Evolutionary conservation across 2,113 vertebrate species (phyloP).

Genomic region (Sus scrofa): DNA sequence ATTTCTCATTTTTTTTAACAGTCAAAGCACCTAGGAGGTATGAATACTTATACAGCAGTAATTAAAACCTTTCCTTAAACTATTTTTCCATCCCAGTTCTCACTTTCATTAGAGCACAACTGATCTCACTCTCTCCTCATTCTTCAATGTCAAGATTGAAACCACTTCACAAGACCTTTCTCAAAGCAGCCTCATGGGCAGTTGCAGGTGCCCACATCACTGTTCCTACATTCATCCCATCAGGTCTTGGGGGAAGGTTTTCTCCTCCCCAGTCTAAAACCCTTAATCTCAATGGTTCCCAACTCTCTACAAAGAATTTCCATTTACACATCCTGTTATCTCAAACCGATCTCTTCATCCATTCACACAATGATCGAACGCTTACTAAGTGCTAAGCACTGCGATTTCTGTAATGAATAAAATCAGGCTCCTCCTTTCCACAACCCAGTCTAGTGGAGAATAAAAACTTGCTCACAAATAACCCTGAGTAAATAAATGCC

Average conservation of each 20-base stretch:
- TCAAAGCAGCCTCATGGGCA: not conserved
- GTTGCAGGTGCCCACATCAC: not conserved
- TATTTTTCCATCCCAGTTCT: conserved; percentile 12
- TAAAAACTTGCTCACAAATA: not conserved
- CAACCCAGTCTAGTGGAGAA: not conserved
- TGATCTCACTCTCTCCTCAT: not conserved
- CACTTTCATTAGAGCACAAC: conserved; percentile 4
- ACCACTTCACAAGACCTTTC: not conserved
- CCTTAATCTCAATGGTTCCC: not conserved
- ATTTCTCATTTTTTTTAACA: not conserved
- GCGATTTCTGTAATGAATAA: not conserved
- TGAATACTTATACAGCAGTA: conserved; percentile 24
- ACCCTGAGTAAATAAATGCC: conserved; percentile 5
- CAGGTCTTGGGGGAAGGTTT: not conserved
- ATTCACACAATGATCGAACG: not conserved
- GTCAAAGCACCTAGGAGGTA: not conserved
- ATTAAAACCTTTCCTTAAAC: conserved; percentile 37
- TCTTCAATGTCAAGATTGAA: conserved; percentile 2
- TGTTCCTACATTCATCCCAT: conserved; percentile 29
- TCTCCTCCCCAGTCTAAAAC: not conserved
- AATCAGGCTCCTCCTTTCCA: conserved; percentile 33
- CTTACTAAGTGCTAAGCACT: not conserved
- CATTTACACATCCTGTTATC: not conserved
- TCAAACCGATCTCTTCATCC: not conserved
- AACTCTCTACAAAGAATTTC: not conserved